Base-by-base conservation (phyloP, 1,140 invertebrate genomes). In the Macrotrachela quadricornifera region DNA sequence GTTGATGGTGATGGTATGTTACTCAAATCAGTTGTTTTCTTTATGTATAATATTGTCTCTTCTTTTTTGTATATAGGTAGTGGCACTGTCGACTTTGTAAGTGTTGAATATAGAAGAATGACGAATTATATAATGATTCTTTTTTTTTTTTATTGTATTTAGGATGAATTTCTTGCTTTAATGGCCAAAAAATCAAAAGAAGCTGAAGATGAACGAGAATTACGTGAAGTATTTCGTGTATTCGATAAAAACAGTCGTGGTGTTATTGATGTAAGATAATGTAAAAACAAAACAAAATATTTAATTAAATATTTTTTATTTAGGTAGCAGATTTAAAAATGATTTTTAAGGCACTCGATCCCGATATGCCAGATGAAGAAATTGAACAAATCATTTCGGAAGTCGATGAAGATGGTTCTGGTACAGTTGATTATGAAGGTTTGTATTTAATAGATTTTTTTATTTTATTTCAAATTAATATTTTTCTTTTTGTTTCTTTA, bases 391-490 rank as follows among this genome's bases (percentile, higher is more conserved):
- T 71, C 65, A 71, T 71, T 50, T 56, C 58, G 2, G 68, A 70
- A 53, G 68, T 68, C 14, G 69, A 71, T 57, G 70, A 66, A 13
- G 69, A 71, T 51, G 68, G 68, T 45, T 67, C 64, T 44, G 69
- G 69, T 48, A 69, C 65, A 38, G 69, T 71, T 50, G 69, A 71
- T 59, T 71, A 69, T 55, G 66, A 71, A 60, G 69, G 69, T 71
- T 60, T 21, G 46, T 49, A 8, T 6, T 15, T 42, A 42, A 14
- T 6, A n/a, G n/a, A n/a, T n/a, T n/a, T n/a, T n/a, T n/a, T n/a
- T 15, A 42, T 15, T 42, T 42, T 42, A 10, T 42, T 42, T 14
- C n/a, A n/a, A n/a, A 13, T 42, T 42, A 13, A 13, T 4, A 42
- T 6, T 42, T 15, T 4, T 42, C 10, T 42, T 42, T 14, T 10